Conservation (phyloP, 2,113 vertebrate genomes). For the Oophaga pumilio region DNA sequence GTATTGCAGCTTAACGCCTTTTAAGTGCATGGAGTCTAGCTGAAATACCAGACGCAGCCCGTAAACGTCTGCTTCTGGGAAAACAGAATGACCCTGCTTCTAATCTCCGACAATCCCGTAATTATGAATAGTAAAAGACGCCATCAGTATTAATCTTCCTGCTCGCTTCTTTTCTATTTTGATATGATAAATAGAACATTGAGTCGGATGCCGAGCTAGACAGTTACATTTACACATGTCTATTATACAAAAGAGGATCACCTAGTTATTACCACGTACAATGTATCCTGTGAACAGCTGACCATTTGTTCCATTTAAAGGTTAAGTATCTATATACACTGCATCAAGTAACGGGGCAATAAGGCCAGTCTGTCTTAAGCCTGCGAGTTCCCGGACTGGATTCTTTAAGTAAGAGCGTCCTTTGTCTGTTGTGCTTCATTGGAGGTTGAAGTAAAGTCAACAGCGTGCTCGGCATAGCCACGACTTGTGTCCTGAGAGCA, state of each 20-base stretch:
- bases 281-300: constrained; percentile 9
- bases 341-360: constrained; percentile 18
- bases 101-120: not conserved
- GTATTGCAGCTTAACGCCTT: not conserved
- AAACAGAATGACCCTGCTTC: not conserved
- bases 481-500: not conserved
- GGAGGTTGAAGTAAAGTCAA: constrained; percentile 17
- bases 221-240: no score
- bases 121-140: no score
- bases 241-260: not conserved
- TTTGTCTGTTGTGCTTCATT: constrained; percentile 15
- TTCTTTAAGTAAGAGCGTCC: constrained; percentile 26
- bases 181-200: no score
- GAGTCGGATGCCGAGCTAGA: no score
- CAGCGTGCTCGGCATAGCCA: not conserved
- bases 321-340: constrained; percentile 23
- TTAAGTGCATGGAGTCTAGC: not conserved
- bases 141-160: no score
- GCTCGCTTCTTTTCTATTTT: no score
- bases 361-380: constrained; percentile 3
- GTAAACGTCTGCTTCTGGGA: not conserved
- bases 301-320: constrained; percentile 24
- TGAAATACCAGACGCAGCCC: not conserved
- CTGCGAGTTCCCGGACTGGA: not conserved
- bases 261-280: constrained; percentile 15